Conservation (phyloP, 2,113 vertebrate genomes). For the Falcunculus frontatus region DNA sequence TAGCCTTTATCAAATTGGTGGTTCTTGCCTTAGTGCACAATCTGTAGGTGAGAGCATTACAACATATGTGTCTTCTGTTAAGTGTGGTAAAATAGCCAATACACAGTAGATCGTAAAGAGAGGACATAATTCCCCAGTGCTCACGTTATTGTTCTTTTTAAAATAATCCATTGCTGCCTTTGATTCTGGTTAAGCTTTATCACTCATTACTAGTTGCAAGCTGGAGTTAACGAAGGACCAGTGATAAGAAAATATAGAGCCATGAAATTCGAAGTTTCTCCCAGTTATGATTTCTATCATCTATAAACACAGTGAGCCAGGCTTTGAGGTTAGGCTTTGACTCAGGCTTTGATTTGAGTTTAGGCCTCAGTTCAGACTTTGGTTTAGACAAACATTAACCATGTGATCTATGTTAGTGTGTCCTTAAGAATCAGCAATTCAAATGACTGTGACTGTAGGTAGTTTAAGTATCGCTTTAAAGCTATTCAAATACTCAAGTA, state of each 20-base stretch:
- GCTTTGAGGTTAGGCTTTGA: background rate
- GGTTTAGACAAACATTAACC: background rate
- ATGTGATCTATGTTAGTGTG: accelerated
- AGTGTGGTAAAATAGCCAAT: background rate
- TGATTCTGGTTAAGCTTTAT: background rate
- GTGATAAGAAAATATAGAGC: background rate
- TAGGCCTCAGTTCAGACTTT: background rate
- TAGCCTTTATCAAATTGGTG: background rate
- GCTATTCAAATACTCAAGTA: background rate
- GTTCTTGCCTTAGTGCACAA: background rate
- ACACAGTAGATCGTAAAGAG: background rate
- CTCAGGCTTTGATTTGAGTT: background rate
- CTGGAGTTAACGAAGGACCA: background rate
- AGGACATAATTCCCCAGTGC: accelerated
- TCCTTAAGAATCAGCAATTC: background rate
- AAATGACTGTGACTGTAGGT: background rate
- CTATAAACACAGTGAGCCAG: background rate
- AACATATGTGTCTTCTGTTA: background rate
- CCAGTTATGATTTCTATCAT: background rate
- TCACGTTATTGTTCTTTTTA: background rate
- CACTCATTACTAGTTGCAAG: background rate
- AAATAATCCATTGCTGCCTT: background rate
- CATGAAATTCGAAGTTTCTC: background rate
- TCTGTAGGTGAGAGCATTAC: background rate
- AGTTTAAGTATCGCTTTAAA: background rate